Conservation (phyloP, 1,140 invertebrate genomes). For the Dendroctonus valens region DNA sequence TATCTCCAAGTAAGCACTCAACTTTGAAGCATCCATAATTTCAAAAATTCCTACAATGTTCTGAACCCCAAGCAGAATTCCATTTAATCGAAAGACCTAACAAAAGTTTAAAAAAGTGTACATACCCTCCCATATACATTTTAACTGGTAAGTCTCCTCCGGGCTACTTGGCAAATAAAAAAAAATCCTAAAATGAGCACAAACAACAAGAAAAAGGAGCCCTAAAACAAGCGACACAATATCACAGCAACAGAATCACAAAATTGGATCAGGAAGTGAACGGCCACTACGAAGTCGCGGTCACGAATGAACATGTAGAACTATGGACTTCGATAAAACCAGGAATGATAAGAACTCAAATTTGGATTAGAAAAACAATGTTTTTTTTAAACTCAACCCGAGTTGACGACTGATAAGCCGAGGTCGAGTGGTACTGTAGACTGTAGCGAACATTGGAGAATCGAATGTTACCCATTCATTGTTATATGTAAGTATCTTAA, state of each 20-base stretch:
- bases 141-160: constrained; percentile 9
- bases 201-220: constrained; percentile 5
- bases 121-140: constrained; percentile 22
- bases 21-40: neutral
- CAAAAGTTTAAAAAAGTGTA: neutral
- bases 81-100: neutral
- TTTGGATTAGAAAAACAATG: constrained; percentile 4
- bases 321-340: constrained; percentile 3
- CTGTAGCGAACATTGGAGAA: too few species aligned
- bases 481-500: too few species aligned
- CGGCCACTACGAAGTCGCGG: neutral
- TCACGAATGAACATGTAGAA: constrained; percentile 11
- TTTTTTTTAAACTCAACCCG: neutral
- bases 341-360: neutral
- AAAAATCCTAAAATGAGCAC: constrained; percentile 9
- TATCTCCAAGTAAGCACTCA: neutral
- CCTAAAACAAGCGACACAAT: neutral
- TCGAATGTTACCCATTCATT: too few species aligned
- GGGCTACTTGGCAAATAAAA: neutral
- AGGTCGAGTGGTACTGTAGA: too few species aligned
- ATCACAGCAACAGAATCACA: constrained; percentile 10
- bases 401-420: too few species aligned
- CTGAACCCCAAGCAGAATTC: too few species aligned
- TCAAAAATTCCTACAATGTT: neutral
- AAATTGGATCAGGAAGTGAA: neutral